A percentile compares a stretch with the other conserved stretches of the same genome.
These are phyloP conservation scores for Zoanthus sansibaricus DNA, from an alignment of 92 coral and sea anemone species.

Conservation along the genomic window DNA sequence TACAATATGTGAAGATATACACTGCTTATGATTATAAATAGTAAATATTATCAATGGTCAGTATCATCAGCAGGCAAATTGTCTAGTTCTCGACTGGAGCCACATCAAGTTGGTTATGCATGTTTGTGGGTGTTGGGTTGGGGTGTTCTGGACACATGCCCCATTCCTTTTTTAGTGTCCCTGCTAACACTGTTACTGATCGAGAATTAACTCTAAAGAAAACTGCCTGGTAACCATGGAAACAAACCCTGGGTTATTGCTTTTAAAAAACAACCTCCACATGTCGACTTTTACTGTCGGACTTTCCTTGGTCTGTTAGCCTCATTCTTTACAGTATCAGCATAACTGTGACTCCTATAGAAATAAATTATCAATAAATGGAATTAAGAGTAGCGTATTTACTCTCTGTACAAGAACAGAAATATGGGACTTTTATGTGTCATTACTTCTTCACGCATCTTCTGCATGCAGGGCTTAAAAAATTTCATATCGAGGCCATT, in stretches of 20 bases:
- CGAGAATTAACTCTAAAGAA: neutral
- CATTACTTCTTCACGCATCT: neutral
- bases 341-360: neutral
- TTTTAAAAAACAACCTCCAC: neutral
- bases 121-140: too few relatives aligned
- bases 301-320: neutral
- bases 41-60: neutral
- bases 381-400: neutral
- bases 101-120: too few relatives aligned
- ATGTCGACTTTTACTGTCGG: neutral
- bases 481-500: too few relatives aligned
- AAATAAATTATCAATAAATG: neutral
- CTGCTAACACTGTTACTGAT: neutral
- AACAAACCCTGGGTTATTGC: neutral
- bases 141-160: too few relatives aligned
- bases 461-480: too few relatives aligned
- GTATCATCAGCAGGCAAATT: neutral
- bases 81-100: neutral
- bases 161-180: neutral
- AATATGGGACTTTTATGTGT: too few relatives aligned
- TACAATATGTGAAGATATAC: neutral
- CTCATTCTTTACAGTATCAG: conserved; percentile 10
- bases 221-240: neutral
- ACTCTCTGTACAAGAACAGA: neutral
- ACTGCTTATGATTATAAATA: neutral